Conservation (phyloP, 2,113 vertebrate genomes). For the Rhinoptilus africanus region DNA sequence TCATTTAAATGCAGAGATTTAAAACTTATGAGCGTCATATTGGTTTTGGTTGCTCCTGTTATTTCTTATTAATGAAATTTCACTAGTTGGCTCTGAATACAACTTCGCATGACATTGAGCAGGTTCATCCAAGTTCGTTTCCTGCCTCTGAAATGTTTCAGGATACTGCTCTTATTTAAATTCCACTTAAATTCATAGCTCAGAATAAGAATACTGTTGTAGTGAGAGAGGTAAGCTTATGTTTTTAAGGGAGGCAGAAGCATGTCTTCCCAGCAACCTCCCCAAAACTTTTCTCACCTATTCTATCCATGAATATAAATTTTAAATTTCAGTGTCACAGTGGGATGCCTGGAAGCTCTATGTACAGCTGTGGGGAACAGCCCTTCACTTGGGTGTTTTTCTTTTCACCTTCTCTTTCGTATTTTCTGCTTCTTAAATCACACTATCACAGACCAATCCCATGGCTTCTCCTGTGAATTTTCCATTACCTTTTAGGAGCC, state of each 20-base stretch:
- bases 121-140: neutral
- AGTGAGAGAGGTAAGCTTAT: neutral
- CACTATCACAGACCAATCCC: neutral
- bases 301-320: neutral
- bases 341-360: neutral
- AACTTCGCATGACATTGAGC: neutral
- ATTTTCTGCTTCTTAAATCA: neutral
- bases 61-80: constrained; percentile 6
- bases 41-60: neutral
- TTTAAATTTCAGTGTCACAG: neutral
- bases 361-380: neutral
- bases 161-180: neutral
- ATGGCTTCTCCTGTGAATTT: neutral
- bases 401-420: neutral
- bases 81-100: neutral
- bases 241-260: neutral
- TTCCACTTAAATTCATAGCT: neutral
- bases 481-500: neutral
- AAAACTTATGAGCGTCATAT: neutral
- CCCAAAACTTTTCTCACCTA: neutral
- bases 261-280: neutral
- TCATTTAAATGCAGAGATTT: neutral
- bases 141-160: neutral
- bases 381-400: neutral
- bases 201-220: neutral